Evolutionary conservation across 2,113 vertebrate species (phyloP).

Genomic region (Oryzias curvinotus): DNA sequence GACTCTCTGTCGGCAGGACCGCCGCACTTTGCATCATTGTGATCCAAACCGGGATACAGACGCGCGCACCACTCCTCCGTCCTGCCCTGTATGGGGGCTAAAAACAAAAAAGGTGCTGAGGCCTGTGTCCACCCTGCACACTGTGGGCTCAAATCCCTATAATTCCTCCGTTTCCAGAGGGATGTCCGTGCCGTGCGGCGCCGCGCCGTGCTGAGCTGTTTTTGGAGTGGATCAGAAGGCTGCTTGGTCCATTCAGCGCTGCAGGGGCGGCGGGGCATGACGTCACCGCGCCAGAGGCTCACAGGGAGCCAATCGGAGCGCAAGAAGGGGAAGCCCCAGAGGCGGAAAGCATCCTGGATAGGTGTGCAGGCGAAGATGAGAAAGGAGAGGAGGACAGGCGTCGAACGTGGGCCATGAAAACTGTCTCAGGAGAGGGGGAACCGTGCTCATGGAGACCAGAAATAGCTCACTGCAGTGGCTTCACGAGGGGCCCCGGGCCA

Average conservation of each 20-base stretch:
- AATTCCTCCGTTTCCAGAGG: constrained; percentile 51
- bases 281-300: constrained; percentile 83
- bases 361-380: constrained; percentile 39
- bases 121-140: constrained; percentile 26
- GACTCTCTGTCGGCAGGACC: constrained; percentile 88
- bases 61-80: constrained; percentile 67
- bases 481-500: constrained; percentile 43
- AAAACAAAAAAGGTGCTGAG: constrained; percentile 36
- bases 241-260: constrained; percentile 92
- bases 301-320: constrained; percentile 70
- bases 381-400: constrained; percentile 31
- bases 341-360: constrained; percentile 52
- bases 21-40: constrained; percentile 97
- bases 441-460: constrained; percentile 57
- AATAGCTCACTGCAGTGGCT: constrained; percentile 74
- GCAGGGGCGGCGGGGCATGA: constrained; percentile 86
- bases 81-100: constrained; percentile 35
- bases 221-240: constrained; percentile 72
- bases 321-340: constrained; percentile 38
- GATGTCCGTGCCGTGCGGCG: constrained; percentile 46
- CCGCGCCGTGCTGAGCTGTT: constrained; percentile 63
- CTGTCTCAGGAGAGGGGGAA: constrained; percentile 63
- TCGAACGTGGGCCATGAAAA: constrained; percentile 41
- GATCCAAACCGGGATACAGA: constrained; percentile 73
- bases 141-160: constrained; percentile 35